Evolutionary conservation across 2,888 invertebrate species (phyloP).

Genomic region (Yponomeuta evonymella): DNA sequence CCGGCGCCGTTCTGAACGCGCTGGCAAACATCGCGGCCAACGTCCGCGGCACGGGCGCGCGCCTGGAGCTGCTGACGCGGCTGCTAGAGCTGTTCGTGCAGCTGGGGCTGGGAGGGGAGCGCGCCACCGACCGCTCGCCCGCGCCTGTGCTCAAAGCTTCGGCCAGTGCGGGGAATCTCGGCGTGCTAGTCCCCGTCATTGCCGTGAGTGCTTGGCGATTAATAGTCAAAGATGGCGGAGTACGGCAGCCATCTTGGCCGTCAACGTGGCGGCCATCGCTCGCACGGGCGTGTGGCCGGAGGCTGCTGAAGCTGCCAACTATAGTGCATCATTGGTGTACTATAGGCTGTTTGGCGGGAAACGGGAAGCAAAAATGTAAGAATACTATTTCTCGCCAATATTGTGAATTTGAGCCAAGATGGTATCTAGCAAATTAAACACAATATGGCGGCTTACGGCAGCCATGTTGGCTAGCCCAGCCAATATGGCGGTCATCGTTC

Average conservation of each 20-base stretch:
- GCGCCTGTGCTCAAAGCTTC: constrained; percentile 86
- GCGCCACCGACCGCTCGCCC: constrained; percentile 94
- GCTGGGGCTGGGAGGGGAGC: constrained; percentile 96
- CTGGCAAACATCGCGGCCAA: constrained; percentile 96
- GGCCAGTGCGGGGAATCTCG: constrained; percentile 97
- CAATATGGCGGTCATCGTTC: not conserved
- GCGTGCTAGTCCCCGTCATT: constrained; percentile 98
- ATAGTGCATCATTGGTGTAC: too few relatives aligned
- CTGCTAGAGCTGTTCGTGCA: constrained; percentile 98
- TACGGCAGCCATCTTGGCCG: too few relatives aligned
- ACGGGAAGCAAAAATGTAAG: too few relatives aligned
- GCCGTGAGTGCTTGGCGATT: constrained; percentile 74
- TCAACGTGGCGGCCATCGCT: too few relatives aligned
- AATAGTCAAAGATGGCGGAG: not conserved
- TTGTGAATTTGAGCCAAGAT: too few relatives aligned
- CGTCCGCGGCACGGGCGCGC: constrained; percentile 84
- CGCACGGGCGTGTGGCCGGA: too few relatives aligned
- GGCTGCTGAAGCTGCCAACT: too few relatives aligned
- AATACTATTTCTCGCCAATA: too few relatives aligned
- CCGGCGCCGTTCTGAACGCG: constrained; percentile 96
- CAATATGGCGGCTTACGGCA: too few relatives aligned
- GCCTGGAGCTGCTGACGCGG: constrained; percentile 89
- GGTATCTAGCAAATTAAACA: too few relatives aligned
- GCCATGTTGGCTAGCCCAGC: not conserved
- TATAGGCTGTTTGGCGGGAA: too few relatives aligned